phyloP scores from a whole-genome alignment of 2,797 vertebrate genomes.

The Atherinosoma microstoma region DNA sequence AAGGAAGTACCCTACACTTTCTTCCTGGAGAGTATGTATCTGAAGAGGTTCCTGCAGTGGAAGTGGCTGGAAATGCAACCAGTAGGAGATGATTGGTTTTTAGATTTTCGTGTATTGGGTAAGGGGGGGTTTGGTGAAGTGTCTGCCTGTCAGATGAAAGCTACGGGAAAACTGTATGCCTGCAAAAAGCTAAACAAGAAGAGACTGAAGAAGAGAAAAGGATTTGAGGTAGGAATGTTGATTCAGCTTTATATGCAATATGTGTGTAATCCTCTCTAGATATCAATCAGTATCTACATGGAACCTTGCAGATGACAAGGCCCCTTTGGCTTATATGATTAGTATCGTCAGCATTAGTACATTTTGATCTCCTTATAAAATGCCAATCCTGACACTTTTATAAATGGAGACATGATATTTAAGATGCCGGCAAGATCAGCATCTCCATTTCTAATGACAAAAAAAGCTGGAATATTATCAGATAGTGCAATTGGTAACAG shows the following conservation, averaged over 20 bases:
- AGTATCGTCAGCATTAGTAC: slow-evolving; percentile 40
- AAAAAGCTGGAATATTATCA: too few relatives aligned
- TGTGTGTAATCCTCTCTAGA: slow-evolving; percentile 18
- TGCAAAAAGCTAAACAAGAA: slow-evolving; percentile 94
- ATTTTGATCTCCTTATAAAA: slow-evolving; percentile 69
- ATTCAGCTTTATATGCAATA: background rate
- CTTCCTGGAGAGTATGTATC: slow-evolving; percentile 86
- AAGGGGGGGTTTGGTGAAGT: slow-evolving; percentile 95
- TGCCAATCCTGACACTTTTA: slow-evolving; percentile 30
- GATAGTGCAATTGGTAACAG: background rate
- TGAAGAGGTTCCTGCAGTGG: slow-evolving; percentile 92
- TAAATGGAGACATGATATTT: too few relatives aligned
- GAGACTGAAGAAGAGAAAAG: slow-evolving; percentile 91
- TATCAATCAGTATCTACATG: slow-evolving; percentile 7
- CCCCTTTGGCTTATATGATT: slow-evolving; percentile 55
- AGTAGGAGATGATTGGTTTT: slow-evolving; percentile 88
- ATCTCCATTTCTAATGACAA: too few relatives aligned
- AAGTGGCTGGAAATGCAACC: slow-evolving; percentile 92
- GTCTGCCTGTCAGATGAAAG: slow-evolving; percentile 89
- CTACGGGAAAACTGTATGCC: slow-evolving; percentile 91
- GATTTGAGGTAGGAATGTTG: slow-evolving; percentile 80
- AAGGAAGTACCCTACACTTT: slow-evolving; percentile 85
- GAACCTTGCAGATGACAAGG: slow-evolving; percentile 12
- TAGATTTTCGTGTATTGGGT: slow-evolving; percentile 90
- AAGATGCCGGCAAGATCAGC: background rate